A percentile compares a stretch with the other conserved stretches of the same genome.
Conservation (phyloP, 2,888 invertebrate species). For the Pyrocoelia pectoralis region DNA sequence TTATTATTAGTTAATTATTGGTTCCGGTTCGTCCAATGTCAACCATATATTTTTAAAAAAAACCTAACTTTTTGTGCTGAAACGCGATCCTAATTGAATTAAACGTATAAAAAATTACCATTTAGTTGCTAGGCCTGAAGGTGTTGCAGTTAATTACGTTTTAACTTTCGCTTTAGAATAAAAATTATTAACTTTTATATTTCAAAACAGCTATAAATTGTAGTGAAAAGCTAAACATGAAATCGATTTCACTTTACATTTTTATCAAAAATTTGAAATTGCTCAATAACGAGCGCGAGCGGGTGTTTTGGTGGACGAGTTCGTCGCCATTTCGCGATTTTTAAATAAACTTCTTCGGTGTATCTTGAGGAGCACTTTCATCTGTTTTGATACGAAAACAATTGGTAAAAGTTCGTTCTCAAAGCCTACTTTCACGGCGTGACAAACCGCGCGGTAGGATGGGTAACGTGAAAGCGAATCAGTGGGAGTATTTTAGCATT, state of each 20-base stretch:
- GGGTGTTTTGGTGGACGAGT: neutral
- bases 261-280: neutral
- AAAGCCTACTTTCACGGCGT: slow-evolving; percentile 59
- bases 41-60: slow-evolving; percentile 3
- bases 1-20: slow-evolving; percentile 16
- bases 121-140: slow-evolving; percentile 7
- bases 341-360: neutral
- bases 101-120: neutral
- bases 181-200: slow-evolving; percentile 8
- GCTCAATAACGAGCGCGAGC: neutral
- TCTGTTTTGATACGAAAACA: slow-evolving; percentile 45
- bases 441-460: slow-evolving; percentile 48
- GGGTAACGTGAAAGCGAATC: slow-evolving; percentile 50
- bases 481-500: slow-evolving; percentile 50
- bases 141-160: slow-evolving; percentile 5
- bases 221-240: neutral
- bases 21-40: slow-evolving; percentile 15
- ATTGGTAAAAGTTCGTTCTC: slow-evolving; percentile 59
- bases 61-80: neutral
- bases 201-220: neutral
- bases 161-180: slow-evolving; percentile 12
- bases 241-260: slow-evolving; percentile 5
- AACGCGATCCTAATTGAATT: neutral
- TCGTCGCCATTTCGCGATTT: neutral
- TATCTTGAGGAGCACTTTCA: slow-evolving; percentile 49